A percentile compares a stretch with the other conserved stretches of the same genome.
Evolutionary conservation across 2,888 invertebrate genomes (phyloP).

Genomic region (Brenthis daphne): DNA sequence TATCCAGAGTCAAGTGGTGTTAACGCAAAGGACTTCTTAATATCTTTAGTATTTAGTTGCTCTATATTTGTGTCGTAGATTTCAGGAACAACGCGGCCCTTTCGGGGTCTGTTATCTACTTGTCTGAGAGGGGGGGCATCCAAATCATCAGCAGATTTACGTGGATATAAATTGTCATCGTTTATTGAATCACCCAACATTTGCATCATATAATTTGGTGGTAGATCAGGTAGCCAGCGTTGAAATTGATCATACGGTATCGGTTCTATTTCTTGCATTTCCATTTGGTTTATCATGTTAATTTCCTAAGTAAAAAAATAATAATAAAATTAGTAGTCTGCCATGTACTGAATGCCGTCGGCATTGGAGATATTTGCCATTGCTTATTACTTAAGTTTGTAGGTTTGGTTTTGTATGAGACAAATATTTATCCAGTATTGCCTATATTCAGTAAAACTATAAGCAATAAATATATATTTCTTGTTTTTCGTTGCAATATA

Average conservation of each 20-base stretch:
- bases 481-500: too few species aligned
- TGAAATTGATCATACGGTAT: conserved; percentile 16
- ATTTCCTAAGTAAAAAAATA: conserved; percentile 26
- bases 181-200: not conserved
- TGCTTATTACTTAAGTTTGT: too few species aligned
- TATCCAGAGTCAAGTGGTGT: conserved; percentile 31
- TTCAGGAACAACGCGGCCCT: not conserved
- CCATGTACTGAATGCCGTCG: not conserved
- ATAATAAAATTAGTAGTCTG: too few species aligned
- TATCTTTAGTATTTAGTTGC: not conserved
- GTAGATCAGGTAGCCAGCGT: conserved; percentile 21
- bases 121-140: not conserved
- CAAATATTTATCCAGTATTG: too few species aligned
- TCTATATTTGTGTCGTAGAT: not conserved
- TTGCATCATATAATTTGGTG: conserved; percentile 13
- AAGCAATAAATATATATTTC: too few species aligned
- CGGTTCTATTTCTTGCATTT: conserved; percentile 12
- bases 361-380: too few species aligned
- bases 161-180: not conserved
- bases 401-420: too few species aligned
- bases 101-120: not conserved
- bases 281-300: conserved; percentile 27
- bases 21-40: conserved; percentile 24
- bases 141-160: too few species aligned
- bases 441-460: too few species aligned